Evolutionary conservation across 2,113 vertebrate genomes (phyloP).

Genomic region (Eulacestoma nigropectus): DNA sequence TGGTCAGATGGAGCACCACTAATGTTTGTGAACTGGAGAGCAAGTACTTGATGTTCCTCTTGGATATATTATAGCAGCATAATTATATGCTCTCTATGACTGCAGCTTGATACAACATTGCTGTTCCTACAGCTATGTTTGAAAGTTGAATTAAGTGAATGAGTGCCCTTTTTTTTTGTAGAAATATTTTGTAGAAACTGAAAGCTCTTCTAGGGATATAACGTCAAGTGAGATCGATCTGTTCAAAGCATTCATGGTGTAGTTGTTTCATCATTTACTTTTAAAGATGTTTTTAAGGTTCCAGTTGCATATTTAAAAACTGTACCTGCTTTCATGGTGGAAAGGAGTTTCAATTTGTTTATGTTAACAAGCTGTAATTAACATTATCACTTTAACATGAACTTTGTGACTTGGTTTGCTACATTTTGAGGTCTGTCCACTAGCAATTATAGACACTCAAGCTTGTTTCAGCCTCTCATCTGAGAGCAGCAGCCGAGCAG

Average conservation of each 20-base stretch:
- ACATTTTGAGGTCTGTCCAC: not conserved
- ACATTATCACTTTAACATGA: not conserved
- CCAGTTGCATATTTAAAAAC: not conserved
- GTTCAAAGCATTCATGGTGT: not conserved
- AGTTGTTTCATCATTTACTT: not conserved
- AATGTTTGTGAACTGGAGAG: slow-evolving; percentile 80
- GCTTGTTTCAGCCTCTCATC: not conserved
- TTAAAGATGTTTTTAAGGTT: not conserved
- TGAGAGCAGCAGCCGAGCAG: not conserved
- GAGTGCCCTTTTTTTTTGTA: not conserved
- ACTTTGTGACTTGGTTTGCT: not conserved
- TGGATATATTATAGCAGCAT: not conserved
- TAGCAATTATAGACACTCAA: not conserved
- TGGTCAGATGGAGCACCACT: slow-evolving; percentile 88
- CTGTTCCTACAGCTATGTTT: not conserved
- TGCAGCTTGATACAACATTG: not conserved
- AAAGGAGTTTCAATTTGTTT: not conserved
- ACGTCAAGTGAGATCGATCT: not conserved
- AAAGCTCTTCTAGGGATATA: not conserved
- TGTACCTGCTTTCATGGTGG: not conserved
- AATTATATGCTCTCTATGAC: not conserved
- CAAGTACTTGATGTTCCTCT: slow-evolving; percentile 70
- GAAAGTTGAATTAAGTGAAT: not conserved
- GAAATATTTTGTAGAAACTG: not conserved
- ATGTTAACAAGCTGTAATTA: not conserved